A percentile compares a stretch with the other conserved stretches of the same genome.
phyloP scores from a whole-genome alignment of 2,888 invertebrate genomes.

The Phlogophora meticulosa region DNA sequence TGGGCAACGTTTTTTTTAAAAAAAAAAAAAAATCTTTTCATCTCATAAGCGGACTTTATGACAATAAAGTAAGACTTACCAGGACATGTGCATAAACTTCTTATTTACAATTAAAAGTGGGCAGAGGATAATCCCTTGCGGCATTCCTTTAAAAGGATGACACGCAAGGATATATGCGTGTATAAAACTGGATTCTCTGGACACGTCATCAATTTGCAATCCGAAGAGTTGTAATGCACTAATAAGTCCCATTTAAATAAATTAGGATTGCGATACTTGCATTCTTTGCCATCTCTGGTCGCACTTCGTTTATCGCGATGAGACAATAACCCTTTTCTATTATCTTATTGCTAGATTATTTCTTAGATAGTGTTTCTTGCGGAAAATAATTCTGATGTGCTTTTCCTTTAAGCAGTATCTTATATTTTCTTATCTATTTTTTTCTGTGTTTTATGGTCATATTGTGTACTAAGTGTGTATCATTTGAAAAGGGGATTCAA shows the following conservation, averaged over 20 bases:
- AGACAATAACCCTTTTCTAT: constrained; percentile 30
- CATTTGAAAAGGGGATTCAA: constrained; percentile 8
- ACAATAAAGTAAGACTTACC: constrained; percentile 50
- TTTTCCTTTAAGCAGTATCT: background rate
- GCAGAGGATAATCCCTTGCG: constrained; percentile 39
- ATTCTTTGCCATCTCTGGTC: constrained; percentile 22
- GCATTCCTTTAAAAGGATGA: constrained; percentile 42
- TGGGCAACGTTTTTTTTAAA: no score
- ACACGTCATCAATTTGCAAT: constrained; percentile 51
- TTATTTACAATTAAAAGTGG: constrained; percentile 45
- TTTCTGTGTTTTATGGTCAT: background rate
- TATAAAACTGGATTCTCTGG: constrained; percentile 55
- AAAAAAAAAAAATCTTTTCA: no score
- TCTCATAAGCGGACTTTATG: constrained; percentile 22
- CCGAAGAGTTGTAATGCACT: constrained; percentile 36
- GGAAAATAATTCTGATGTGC: constrained; percentile 3
- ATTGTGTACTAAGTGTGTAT: constrained; percentile 8
- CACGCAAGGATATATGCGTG: constrained; percentile 31
- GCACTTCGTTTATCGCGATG: constrained; percentile 6
- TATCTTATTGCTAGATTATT: constrained; percentile 28
- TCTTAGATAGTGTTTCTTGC: constrained; percentile 11
- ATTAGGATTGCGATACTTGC: constrained; percentile 29
- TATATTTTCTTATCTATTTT: background rate
- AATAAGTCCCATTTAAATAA: constrained; percentile 38
- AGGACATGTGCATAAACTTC: constrained; percentile 46